phyloP scores from a whole-genome alignment of 2,888 invertebrate species.

The Pollenia angustigena region DNA sequence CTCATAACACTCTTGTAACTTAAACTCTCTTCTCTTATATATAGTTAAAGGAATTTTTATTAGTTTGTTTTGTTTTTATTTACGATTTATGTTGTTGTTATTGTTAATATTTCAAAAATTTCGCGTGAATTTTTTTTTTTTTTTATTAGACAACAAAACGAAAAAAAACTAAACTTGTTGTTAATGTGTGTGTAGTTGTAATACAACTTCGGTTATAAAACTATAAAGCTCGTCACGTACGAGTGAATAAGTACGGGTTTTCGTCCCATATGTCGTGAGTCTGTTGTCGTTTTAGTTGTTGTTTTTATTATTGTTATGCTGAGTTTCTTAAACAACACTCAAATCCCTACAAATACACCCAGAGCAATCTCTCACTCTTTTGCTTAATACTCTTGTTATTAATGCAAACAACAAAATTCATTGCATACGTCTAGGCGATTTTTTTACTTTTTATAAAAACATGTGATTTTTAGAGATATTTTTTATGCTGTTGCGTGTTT shows the following conservation, averaged over 20 bases:
- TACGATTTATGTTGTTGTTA: constrained; percentile 16
- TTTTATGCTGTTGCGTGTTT: constrained; percentile 63
- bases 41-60: constrained; percentile 31
- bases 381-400: constrained; percentile 10
- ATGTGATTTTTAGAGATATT: constrained; percentile 65
- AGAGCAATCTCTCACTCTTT: not conserved
- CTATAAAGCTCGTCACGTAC: constrained; percentile 41
- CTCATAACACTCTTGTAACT: not conserved
- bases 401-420: constrained; percentile 39
- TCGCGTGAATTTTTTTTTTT: constrained; percentile 53
- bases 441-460: constrained; percentile 24
- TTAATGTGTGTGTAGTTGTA: not conserved
- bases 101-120: constrained; percentile 33
- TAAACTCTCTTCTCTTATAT: constrained; percentile 8
- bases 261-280: constrained; percentile 16
- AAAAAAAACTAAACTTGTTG: not conserved
- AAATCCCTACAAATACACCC: not conserved
- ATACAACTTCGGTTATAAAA: constrained; percentile 36
- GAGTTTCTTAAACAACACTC: constrained; percentile 37
- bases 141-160: constrained; percentile 19
- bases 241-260: constrained; percentile 11
- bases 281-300: constrained; percentile 60
- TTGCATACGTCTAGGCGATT: constrained; percentile 58
- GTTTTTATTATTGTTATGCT: constrained; percentile 63
- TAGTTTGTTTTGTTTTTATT: constrained; percentile 50